These are phyloP conservation scores for Megaustenia siamemsis DNA, from an alignment of 2,888 invertebrate species.

Conservation along the genomic window DNA sequence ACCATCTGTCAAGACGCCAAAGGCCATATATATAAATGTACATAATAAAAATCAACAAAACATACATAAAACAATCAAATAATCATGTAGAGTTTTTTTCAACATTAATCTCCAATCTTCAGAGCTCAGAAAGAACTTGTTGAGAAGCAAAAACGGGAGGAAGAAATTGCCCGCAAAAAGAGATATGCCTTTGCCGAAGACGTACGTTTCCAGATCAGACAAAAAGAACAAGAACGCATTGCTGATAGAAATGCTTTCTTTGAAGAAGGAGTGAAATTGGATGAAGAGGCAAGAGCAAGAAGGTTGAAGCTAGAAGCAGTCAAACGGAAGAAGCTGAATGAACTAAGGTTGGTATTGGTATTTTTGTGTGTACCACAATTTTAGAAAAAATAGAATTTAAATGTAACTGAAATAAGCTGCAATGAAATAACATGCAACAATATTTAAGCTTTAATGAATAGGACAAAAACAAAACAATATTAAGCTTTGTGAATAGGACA, in stretches of 20 bases:
- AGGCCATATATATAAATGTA: no score
- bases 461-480: no score
- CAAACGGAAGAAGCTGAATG: slow-evolving; percentile 79
- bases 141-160: slow-evolving; percentile 78
- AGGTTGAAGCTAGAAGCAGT: slow-evolving; percentile 78
- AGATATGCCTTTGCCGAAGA: slow-evolving; percentile 74
- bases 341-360: slow-evolving; percentile 75
- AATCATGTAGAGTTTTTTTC: no score
- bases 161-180: slow-evolving; percentile 67
- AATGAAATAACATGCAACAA: no score
- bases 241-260: slow-evolving; percentile 79
- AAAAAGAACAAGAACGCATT: slow-evolving; percentile 78
- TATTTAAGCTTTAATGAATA: no score
- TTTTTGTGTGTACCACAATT: no score
- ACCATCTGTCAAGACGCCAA: no score
- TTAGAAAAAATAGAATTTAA: no score
- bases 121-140: slow-evolving; percentile 80
- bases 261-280: slow-evolving; percentile 79
- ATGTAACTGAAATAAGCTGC: no score
- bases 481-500: no score
- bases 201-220: slow-evolving; percentile 77
- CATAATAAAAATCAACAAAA: no score
- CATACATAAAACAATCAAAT: no score
- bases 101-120: slow-evolving; percentile 24
- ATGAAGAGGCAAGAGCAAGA: slow-evolving; percentile 78